Evolutionary conservation across 2,888 invertebrate genomes (phyloP).

Genomic region (Phytoseiulus persimilis): DNA sequence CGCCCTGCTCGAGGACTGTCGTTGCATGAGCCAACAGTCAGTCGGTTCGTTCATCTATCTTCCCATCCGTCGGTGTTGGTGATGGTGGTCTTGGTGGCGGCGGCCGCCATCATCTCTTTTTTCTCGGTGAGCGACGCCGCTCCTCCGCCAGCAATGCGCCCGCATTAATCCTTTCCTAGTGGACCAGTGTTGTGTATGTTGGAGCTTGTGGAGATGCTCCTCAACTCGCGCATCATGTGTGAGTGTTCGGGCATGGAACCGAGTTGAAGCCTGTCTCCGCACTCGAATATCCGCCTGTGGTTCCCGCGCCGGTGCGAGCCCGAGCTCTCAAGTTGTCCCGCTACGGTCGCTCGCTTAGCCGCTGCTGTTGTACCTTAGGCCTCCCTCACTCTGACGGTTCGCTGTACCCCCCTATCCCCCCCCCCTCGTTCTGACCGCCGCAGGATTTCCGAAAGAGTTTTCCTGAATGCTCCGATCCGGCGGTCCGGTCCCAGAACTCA

Average conservation of each 20-base stretch:
- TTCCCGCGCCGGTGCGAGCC: background rate
- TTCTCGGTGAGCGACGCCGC: constrained; percentile 5
- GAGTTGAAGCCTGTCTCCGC: too few relatives aligned
- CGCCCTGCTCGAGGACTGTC: background rate
- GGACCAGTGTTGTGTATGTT: background rate
- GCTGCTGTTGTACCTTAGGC: background rate
- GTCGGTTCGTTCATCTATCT: background rate
- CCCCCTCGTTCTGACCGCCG: background rate
- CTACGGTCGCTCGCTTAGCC: background rate
- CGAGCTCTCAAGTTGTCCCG: background rate
- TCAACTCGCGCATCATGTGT: background rate
- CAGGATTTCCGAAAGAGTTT: background rate
- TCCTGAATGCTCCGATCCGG: background rate
- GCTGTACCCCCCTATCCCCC: background rate
- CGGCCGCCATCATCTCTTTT: constrained; percentile 5
- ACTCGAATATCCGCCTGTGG: too few relatives aligned
- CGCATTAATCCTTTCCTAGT: background rate
- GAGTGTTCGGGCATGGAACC: background rate
- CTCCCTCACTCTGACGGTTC: background rate
- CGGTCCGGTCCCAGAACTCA: background rate
- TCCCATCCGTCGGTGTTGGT: background rate
- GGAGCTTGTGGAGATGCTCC: background rate
- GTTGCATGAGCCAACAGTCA: background rate
- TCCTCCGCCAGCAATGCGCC: constrained; percentile 5
- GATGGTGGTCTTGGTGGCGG: background rate